phyloP scores from a whole-genome alignment of 1,140 invertebrate species.

The Rhagoletis zephyria region DNA sequence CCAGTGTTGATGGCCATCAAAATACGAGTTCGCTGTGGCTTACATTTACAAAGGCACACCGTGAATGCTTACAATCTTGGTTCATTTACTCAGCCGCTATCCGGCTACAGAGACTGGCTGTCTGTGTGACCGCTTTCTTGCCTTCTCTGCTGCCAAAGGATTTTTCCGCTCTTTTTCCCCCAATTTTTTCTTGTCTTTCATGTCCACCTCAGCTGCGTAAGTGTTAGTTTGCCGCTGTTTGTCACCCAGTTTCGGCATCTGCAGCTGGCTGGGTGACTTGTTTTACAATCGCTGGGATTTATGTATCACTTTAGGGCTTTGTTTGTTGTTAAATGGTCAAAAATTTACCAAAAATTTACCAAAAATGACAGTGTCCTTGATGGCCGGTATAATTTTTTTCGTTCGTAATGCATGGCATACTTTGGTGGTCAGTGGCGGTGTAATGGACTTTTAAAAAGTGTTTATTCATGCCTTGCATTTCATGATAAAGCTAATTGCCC shows the following conservation, averaged over 20 bases:
- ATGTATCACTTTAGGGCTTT: background rate
- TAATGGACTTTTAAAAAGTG: conserved; percentile 24
- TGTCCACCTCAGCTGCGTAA: background rate
- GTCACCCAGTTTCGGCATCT: background rate
- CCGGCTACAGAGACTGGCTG: background rate
- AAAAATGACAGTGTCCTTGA: conserved; percentile 22
- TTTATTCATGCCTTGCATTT: background rate
- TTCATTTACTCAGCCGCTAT: background rate
- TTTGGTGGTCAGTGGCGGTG: background rate
- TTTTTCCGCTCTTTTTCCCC: background rate
- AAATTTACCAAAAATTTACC: background rate
- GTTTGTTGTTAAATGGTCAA: background rate
- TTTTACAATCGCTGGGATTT: background rate
- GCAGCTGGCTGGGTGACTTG: background rate
- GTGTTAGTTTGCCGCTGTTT: background rate
- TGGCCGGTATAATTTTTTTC: background rate
- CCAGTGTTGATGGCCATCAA: conserved; percentile 49
- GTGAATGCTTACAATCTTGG: background rate
- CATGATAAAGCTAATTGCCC: background rate
- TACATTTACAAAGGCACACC: conserved; percentile 35
- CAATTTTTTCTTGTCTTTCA: background rate
- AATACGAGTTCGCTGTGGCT: conserved; percentile 41
- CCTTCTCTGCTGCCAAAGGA: background rate
- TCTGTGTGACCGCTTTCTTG: background rate
- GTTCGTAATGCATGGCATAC: background rate